These are phyloP conservation scores for Hetaerina titia DNA, from an alignment of 2,888 invertebrate genomes.

Conservation along the genomic window DNA sequence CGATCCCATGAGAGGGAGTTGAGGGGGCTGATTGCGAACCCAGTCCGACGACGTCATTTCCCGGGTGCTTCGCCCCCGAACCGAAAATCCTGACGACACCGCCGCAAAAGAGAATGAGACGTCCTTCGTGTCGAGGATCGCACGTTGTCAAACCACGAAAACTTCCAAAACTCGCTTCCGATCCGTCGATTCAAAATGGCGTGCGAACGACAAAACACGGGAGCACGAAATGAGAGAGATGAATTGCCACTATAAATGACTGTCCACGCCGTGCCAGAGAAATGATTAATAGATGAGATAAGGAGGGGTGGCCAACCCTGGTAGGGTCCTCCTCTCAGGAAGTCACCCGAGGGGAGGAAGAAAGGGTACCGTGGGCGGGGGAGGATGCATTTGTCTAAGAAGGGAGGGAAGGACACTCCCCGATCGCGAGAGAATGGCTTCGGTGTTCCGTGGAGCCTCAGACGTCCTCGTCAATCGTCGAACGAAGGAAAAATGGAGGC, in stretches of 20 bases:
- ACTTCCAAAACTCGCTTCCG: background rate
- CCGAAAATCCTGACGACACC: background rate
- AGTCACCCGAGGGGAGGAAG: background rate
- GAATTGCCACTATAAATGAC: background rate
- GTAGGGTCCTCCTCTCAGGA: background rate
- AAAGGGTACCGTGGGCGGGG: background rate
- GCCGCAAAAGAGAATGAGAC: background rate
- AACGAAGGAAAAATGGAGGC: background rate
- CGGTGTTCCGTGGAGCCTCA: background rate
- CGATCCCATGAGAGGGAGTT: background rate
- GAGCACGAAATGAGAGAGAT: background rate
- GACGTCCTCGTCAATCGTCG: slow-evolving; percentile 11
- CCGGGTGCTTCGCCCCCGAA: background rate
- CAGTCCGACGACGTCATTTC: background rate
- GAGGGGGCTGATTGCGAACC: background rate
- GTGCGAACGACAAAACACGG: background rate
- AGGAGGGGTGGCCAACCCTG: background rate
- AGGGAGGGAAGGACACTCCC: background rate
- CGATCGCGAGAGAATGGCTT: no score
- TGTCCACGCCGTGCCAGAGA: background rate
- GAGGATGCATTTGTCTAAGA: background rate
- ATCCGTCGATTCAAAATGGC: background rate
- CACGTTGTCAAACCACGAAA: no score
- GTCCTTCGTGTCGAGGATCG: no score
- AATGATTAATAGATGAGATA: background rate